A percentile compares a stretch with the other conserved stretches of the same genome.
Evolutionary conservation across 2,888 invertebrate species (phyloP).

Genomic region (Plutella xylostella): DNA sequence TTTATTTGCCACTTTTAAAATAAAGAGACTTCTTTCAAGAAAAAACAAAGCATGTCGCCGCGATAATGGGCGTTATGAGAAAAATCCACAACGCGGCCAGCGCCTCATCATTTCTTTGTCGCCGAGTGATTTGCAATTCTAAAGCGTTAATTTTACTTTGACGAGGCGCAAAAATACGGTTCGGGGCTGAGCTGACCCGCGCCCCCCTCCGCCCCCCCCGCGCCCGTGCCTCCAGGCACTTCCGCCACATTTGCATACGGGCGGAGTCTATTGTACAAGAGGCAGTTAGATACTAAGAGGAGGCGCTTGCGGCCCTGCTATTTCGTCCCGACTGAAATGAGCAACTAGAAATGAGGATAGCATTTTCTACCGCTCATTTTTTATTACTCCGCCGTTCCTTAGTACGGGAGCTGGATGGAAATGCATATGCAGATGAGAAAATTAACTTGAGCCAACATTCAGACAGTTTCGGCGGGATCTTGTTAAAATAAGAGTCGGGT

Average conservation of each 20-base stretch:
- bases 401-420: no score
- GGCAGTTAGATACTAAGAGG: conserved; percentile 44
- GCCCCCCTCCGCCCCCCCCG: conserved; percentile 19
- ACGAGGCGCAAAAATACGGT: conserved; percentile 59
- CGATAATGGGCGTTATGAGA: conserved; percentile 53
- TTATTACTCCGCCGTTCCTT: no score
- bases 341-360: conserved; percentile 4
- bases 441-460: no score
- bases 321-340: conserved; percentile 11
- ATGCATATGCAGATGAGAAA: no score
- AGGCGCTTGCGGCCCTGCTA: conserved; percentile 28
- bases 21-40: conserved; percentile 18
- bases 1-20: no score
- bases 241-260: conserved; percentile 58
- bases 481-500: no score
- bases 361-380: background rate
- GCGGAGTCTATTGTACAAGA: conserved; percentile 44
- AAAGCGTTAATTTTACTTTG: conserved; percentile 66
- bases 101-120: conserved; percentile 56
- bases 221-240: conserved; percentile 35
- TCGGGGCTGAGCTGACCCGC: conserved; percentile 40
- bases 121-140: conserved; percentile 63
- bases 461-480: no score
- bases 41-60: conserved; percentile 33
- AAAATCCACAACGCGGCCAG: conserved; percentile 50